phyloP scores from a whole-genome alignment of 2,888 invertebrate genomes.

The Trimorus sp. region DNA sequence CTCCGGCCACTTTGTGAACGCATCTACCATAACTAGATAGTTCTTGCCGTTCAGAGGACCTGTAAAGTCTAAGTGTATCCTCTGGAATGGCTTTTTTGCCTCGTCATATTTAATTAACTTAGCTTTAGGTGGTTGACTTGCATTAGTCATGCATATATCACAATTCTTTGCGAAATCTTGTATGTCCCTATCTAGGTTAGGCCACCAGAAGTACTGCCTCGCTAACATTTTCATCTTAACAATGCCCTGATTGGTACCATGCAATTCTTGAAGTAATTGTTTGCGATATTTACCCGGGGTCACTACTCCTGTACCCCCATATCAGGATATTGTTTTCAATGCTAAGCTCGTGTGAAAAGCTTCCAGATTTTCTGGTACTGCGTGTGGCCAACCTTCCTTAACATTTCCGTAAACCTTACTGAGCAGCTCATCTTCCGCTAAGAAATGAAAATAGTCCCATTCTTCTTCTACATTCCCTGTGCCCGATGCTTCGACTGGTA shows the following conservation, averaged over 20 bases:
- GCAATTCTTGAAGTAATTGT: constrained; percentile 68
- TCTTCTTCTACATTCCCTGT: background rate
- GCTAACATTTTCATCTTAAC: constrained; percentile 71
- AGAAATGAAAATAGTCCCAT: constrained; percentile 54
- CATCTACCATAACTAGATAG: constrained; percentile 66
- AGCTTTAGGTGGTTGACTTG: constrained; percentile 60
- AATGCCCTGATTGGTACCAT: constrained; percentile 69
- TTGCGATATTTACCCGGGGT: constrained; percentile 66
- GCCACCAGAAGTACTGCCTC: constrained; percentile 71
- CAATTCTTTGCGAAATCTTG: constrained; percentile 52
- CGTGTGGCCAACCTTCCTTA: constrained; percentile 49
- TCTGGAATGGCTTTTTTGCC: constrained; percentile 58
- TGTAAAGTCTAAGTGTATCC: constrained; percentile 65
- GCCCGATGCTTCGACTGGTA: constrained; percentile 18
- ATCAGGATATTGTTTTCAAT: constrained; percentile 50
- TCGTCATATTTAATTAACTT: constrained; percentile 58
- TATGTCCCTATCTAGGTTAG: constrained; percentile 67
- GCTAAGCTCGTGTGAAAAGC: constrained; percentile 30
- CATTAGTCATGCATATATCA: constrained; percentile 51
- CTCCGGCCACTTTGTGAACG: constrained; percentile 68
- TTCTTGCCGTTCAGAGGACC: constrained; percentile 60
- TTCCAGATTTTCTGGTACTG: constrained; percentile 19
- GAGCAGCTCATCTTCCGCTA: constrained; percentile 34
- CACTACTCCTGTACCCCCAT: constrained; percentile 70
- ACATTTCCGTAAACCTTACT: constrained; percentile 49